Evolutionary conservation across 2,113 vertebrate genomes (phyloP).

Genomic region (Cardinalis cardinalis): DNA sequence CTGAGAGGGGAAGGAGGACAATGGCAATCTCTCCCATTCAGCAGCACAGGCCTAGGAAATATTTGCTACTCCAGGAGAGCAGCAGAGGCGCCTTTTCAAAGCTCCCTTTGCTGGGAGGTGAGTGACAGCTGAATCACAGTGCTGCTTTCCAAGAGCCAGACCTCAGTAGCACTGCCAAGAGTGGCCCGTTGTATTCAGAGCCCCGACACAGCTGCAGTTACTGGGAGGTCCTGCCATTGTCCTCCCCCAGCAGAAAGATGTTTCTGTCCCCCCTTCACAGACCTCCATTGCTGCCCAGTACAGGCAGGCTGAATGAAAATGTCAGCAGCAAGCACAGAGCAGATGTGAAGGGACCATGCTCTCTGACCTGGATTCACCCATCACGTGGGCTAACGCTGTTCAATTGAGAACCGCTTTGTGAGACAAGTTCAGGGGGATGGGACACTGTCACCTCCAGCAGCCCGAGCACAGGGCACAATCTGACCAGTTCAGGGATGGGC

Average conservation of each 20-base stretch:
- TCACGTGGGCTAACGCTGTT: slow-evolving; percentile 8
- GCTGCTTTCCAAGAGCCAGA: slow-evolving; percentile 80
- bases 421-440: slow-evolving; percentile 33
- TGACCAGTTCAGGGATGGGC: background rate
- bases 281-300: slow-evolving; percentile 70
- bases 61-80: slow-evolving; percentile 81
- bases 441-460: background rate
- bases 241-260: slow-evolving; percentile 70
- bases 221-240: slow-evolving; percentile 91
- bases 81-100: slow-evolving; percentile 78
- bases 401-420: background rate
- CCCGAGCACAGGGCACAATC: background rate
- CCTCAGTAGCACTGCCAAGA: slow-evolving; percentile 63
- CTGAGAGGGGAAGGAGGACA: slow-evolving; percentile 76
- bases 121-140: slow-evolving; percentile 92
- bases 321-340: slow-evolving; percentile 73
- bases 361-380: slow-evolving; percentile 59
- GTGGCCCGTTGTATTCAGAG: slow-evolving; percentile 74
- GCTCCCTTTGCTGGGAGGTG: slow-evolving; percentile 77
- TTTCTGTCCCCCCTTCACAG: slow-evolving; percentile 67
- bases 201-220: slow-evolving; percentile 83
- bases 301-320: slow-evolving; percentile 69
- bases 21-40: slow-evolving; percentile 83
- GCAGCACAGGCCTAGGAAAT: slow-evolving; percentile 78
- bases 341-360: slow-evolving; percentile 66